Evolutionary conservation across 2,113 vertebrate species (phyloP).

Genomic region (Cyanocitta stelleri): DNA sequence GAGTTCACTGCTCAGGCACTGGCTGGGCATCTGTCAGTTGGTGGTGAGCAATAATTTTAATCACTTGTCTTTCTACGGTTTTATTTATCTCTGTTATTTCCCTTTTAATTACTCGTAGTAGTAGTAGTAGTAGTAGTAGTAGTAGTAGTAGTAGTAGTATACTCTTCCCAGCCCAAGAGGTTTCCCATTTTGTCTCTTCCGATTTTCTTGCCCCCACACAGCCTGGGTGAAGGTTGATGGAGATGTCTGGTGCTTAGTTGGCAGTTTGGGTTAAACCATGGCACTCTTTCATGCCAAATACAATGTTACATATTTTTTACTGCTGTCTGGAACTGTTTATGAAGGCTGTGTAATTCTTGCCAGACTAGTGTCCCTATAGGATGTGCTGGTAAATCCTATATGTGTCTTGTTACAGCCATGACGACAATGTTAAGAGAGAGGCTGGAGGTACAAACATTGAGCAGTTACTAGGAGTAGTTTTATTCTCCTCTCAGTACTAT

Average conservation of each 20-base stretch:
- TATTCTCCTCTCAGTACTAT: background rate
- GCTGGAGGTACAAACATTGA: background rate
- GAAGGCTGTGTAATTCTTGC: background rate
- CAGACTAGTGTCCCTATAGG: background rate
- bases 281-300: background rate
- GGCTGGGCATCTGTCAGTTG: background rate
- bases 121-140: too few relatives aligned
- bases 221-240: background rate
- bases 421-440: background rate
- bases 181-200: background rate
- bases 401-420: rapidly evolving
- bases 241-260: background rate
- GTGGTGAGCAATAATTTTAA: background rate
- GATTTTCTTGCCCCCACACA: background rate
- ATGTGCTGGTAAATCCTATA: background rate
- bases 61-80: background rate
- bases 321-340: background rate
- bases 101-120: background rate
- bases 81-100: background rate
- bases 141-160: too few relatives aligned
- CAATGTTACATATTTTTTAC: background rate
- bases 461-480: background rate
- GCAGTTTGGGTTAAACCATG: background rate
- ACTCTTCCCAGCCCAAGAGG: background rate
- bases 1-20: background rate